These are phyloP conservation scores for Halcyon badia DNA, from an alignment of 2,797 vertebrate genomes.

Conservation along the genomic window DNA sequence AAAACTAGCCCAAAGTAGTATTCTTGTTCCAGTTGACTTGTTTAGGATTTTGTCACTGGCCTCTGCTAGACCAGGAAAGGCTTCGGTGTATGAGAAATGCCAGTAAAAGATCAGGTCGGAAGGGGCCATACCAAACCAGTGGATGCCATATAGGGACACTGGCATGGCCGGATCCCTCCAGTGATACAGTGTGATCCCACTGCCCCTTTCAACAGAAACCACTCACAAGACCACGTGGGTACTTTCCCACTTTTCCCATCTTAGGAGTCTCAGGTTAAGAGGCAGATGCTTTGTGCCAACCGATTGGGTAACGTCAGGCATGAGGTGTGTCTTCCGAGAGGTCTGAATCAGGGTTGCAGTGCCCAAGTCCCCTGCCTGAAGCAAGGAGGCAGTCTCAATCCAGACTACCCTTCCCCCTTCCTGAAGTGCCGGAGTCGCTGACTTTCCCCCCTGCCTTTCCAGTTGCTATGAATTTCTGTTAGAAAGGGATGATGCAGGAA, in stretches of 20 bases:
- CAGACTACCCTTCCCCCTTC: not conserved
- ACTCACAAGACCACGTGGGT: accelerated
- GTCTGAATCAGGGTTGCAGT: conserved; percentile 25
- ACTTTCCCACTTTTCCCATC: not conserved
- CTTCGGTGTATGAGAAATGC: not conserved
- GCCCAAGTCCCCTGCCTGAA: not conserved
- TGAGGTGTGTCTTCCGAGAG: conserved; percentile 15
- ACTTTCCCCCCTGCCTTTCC: not conserved
- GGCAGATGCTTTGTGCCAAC: not conserved
- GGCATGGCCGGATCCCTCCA: not conserved
- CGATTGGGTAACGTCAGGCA: not conserved
- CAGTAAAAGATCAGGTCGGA: not conserved
- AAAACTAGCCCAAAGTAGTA: not conserved
- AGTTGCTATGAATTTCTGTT: not conserved
- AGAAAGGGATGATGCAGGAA: not conserved
- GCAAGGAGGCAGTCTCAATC: not conserved
- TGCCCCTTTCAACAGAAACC: not conserved
- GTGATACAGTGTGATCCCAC: not conserved
- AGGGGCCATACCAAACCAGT: not conserved
- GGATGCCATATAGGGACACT: not conserved
- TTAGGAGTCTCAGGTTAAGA: not conserved
- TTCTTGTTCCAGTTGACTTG: not conserved
- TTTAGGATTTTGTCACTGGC: not conserved
- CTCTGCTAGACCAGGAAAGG: not conserved
- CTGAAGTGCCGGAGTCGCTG: not conserved